Evolutionary conservation across 2,113 vertebrate species (phyloP), one percentile per base, ranked within the genome.

Genomic region (Saiga tatarica): DNA sequence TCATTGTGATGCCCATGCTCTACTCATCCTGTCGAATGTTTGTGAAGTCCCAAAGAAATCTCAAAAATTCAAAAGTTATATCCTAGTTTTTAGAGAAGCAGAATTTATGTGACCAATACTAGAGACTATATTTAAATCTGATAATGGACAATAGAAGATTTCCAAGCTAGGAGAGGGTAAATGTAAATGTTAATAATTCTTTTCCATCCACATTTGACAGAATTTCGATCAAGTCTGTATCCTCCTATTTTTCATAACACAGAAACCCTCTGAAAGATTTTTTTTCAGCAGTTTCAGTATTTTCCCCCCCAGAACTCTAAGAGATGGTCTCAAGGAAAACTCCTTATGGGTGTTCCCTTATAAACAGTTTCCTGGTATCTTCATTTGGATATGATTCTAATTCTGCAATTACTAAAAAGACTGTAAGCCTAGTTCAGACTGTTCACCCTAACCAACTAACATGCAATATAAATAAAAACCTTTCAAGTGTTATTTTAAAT

Each of bases 181-280:
- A 84, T 85, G 15, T 42, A 94, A 96, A 84, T 85, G 91, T 15
- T 95, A 64, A 71, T 81, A 53, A 91, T 87, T 97, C 33, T 95
- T 95, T 89, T 71, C 84, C 47, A 97, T 53, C 89, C 36, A 87
- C 39, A 67, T 83, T 67, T 71, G 47, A 50, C 0, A 95, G 45
- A 87, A 95, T 67, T 90, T 96, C 53, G 86, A 94, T 90, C 55
- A 74, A 85, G 55, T 71, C 7, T 39, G 28, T 26, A 91, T 5
- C 5, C 9, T 12, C 28, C n/a, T 21, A 86, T 91, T 86, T 62
- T 76, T 17, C 62, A 83, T 55, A 89, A 92, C 26, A 42, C 15
- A 87, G 25, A 94, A 86, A 7, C 62, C 60, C 83, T n/a, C 47
- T 87, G 36, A 81, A 97, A 94, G 16, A 82, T 52, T 84, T 95